Conservation (phyloP, 1,140 invertebrate genomes). For the Heliothis subflexa region DNA sequence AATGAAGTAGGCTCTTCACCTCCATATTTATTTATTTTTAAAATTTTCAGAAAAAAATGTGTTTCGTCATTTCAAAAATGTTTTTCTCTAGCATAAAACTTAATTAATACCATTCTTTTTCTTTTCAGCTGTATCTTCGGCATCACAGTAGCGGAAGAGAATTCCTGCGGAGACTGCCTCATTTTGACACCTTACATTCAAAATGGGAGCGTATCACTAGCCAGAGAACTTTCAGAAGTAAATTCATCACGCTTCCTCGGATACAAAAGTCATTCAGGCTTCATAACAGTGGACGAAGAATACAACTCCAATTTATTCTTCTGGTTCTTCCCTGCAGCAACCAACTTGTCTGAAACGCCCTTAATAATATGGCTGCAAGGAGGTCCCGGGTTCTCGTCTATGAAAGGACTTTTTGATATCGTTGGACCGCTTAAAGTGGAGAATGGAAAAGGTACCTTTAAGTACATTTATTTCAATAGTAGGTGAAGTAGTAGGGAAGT, state of each 20-base stretch:
- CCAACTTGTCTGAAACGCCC: slow-evolving; percentile 82
- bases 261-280: slow-evolving; percentile 86
- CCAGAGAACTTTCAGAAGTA: slow-evolving; percentile 54
- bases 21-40: too few relatives aligned
- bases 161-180: slow-evolving; percentile 25
- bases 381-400: slow-evolving; percentile 91
- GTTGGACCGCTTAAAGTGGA: slow-evolving; percentile 89
- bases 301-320: slow-evolving; percentile 90
- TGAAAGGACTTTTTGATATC: slow-evolving; percentile 92
- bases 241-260: slow-evolving; percentile 40
- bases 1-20: too few relatives aligned
- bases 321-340: slow-evolving; percentile 89
- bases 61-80: too few relatives aligned
- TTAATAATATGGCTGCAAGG: slow-evolving; percentile 92
- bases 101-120: neutral
- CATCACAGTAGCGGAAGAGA: neutral
- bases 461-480: neutral
- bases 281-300: slow-evolving; percentile 88
- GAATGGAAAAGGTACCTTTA: slow-evolving; percentile 50
- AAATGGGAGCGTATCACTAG: slow-evolving; percentile 67
- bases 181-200: slow-evolving; percentile 81
- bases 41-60: too few relatives aligned
- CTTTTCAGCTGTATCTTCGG: slow-evolving; percentile 26
- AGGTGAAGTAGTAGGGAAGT: neutral
- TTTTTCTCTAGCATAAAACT: neutral